Conservation (phyloP, 2,888 invertebrate genomes). For the Spisula subtruncata region DNA sequence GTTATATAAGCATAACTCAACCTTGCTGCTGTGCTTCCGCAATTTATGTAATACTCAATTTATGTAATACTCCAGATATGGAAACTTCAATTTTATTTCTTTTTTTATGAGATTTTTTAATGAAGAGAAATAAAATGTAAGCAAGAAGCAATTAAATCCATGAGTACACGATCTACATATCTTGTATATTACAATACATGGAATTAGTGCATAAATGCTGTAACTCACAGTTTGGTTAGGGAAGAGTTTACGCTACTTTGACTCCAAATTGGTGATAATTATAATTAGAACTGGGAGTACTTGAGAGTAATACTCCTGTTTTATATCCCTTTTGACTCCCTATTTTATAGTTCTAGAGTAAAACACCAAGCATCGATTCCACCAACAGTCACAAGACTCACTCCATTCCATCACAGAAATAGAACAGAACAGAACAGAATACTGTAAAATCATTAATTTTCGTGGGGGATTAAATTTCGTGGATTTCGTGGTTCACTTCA, state of each 20-base stretch:
- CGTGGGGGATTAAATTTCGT: no score
- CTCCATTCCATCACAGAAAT: background rate
- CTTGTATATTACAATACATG: background rate
- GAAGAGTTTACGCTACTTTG: no score
- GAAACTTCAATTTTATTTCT: slow-evolving; percentile 9
- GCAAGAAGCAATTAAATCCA: background rate
- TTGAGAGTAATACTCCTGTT: background rate
- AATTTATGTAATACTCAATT: slow-evolving; percentile 1
- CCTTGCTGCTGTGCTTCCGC: background rate
- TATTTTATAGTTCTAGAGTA: slow-evolving; percentile 10
- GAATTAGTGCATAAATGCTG: background rate
- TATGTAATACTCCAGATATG: background rate
- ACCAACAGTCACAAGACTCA: background rate
- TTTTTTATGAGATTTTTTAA: slow-evolving; percentile 5
- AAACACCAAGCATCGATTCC: background rate
- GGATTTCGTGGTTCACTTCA: no score
- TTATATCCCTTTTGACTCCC: background rate
- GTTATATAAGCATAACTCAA: background rate
- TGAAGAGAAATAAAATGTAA: slow-evolving; percentile 9
- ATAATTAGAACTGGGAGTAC: background rate
- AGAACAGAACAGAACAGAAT: no score
- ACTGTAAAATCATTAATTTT: no score
- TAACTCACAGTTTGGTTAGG: no score
- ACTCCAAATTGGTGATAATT: no score
- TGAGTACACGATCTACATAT: background rate